phyloP scores from a whole-genome alignment of 1,140 invertebrate species.

The Pseudomyrmex flavicornis region DNA sequence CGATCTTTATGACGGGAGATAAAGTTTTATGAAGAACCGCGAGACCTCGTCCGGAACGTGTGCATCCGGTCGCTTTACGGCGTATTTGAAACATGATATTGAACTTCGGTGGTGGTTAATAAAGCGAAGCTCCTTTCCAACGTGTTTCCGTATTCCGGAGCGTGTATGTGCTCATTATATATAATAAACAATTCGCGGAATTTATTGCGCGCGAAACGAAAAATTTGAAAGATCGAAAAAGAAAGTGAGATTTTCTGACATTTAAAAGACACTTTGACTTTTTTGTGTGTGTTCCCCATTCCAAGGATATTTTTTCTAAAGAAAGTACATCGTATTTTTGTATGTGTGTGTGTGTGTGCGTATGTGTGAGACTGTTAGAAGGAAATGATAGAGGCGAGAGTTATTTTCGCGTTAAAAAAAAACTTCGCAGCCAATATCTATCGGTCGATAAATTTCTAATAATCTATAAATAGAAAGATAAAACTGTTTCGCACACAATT shows the following conservation, averaged over 20 bases:
- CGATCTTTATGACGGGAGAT: slow-evolving; percentile 18
- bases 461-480: no score
- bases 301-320: no score
- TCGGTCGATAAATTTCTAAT: no score
- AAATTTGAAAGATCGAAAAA: not conserved
- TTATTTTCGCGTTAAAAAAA: no score
- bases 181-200: not conserved
- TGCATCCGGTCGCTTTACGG: slow-evolving; percentile 27
- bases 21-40: slow-evolving; percentile 46
- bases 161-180: slow-evolving; percentile 2
- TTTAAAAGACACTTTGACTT: not conserved
- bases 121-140: not conserved
- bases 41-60: not conserved
- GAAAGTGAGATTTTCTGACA: not conserved
- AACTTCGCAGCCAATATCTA: no score
- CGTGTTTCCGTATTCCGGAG: not conserved
- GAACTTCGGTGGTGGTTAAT: slow-evolving; percentile 18
- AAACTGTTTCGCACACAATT: no score
- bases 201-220: not conserved
- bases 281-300: not conserved
- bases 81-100: slow-evolving; percentile 36
- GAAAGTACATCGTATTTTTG: no score
- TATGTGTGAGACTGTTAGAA: no score
- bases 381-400: no score
- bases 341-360: no score